These are phyloP conservation scores for Coptotermes formosanus DNA, from an alignment of 1,140 invertebrate species.

Conservation along the genomic window DNA sequence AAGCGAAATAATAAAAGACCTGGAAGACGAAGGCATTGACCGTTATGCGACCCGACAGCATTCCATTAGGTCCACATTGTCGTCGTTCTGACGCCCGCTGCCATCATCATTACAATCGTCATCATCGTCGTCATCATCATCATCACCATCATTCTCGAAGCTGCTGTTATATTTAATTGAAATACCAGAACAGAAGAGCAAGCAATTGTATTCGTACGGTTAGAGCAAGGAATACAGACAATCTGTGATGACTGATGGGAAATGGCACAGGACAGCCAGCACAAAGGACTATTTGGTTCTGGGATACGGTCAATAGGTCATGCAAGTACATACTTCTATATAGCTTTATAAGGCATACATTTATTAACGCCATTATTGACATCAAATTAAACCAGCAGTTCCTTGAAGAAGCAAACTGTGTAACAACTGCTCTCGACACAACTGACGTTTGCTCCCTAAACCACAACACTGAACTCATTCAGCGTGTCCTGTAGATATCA, in stretches of 20 bases:
- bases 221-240: background rate
- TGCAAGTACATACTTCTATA: background rate
- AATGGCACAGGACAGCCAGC: background rate
- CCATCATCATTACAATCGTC: background rate
- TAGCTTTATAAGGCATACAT: too few species aligned
- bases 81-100: background rate
- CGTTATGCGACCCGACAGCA: background rate
- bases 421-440: too few species aligned
- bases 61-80: conserved; percentile 7
- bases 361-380: too few species aligned
- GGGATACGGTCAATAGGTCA: background rate
- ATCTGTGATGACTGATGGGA: background rate
- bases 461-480: too few species aligned
- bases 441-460: too few species aligned
- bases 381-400: too few species aligned
- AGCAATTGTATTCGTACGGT: background rate
- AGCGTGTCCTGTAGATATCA: too few species aligned
- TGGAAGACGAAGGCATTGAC: background rate
- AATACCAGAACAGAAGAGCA: background rate
- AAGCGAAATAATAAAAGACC: background rate
- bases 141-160: background rate
- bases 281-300: background rate
- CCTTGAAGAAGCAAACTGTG: too few species aligned
- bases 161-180: background rate
- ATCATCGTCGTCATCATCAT: background rate